phyloP scores from a whole-genome alignment of 2,113 vertebrate species.

The Datnioides undecimradiatus region DNA sequence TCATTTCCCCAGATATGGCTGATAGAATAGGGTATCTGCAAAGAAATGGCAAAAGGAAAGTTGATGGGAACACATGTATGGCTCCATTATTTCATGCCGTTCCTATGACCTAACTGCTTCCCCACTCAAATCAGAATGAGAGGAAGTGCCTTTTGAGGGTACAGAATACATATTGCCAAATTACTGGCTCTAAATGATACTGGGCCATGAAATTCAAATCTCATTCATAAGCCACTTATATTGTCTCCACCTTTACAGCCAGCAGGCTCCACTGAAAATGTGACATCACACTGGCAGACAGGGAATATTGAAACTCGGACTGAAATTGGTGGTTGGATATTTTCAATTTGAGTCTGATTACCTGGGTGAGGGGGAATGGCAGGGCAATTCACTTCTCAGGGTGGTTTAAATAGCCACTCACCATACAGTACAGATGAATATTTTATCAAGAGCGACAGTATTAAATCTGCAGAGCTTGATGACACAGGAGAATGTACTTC shows the following conservation, averaged over 20 bases:
- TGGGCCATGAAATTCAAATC: constrained; percentile 61
- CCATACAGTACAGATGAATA: constrained; percentile 66
- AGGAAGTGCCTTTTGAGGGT: not conserved
- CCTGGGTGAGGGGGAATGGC: constrained; percentile 63
- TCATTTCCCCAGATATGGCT: constrained; percentile 30
- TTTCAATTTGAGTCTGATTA: constrained; percentile 82
- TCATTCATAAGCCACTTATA: constrained; percentile 60
- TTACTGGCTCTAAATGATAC: constrained; percentile 49
- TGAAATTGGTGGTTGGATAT: constrained; percentile 73
- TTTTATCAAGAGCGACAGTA: constrained; percentile 59
- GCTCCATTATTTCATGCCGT: constrained; percentile 50
- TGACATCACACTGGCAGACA: constrained; percentile 46
- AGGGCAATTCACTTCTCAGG: constrained; percentile 68
- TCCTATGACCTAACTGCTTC: constrained; percentile 30
- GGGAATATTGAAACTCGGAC: constrained; percentile 56
- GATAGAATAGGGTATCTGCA: constrained; percentile 46
- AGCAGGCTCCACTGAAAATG: constrained; percentile 14
- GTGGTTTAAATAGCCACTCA: constrained; percentile 67
- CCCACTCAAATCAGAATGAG: constrained; percentile 18
- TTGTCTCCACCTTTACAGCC: constrained; percentile 45
- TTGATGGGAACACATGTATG: constrained; percentile 55
- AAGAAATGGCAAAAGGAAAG: constrained; percentile 18
- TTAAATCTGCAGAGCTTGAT: constrained; percentile 60
- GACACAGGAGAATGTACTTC: constrained; percentile 35
- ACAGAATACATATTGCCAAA: constrained; percentile 48